phyloP scores from a whole-genome alignment of 2,888 invertebrate genomes.

The Branchinecta sandiegonensis region DNA sequence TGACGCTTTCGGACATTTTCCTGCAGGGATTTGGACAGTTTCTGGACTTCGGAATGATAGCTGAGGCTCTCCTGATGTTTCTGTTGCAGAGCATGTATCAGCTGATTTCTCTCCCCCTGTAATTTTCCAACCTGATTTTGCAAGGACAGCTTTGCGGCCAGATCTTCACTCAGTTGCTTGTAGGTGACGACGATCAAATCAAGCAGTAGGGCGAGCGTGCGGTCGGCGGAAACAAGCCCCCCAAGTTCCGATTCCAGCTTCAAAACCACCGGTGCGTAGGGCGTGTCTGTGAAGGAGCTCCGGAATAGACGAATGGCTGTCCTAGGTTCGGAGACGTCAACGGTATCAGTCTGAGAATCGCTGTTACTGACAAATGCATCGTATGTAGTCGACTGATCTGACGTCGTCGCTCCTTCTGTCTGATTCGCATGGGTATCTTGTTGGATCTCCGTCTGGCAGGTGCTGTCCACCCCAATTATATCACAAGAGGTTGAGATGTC shows the following conservation, averaged over 20 bases:
- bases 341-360: conserved; percentile 3
- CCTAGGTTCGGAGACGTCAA: background rate
- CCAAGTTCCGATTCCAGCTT: too few relatives aligned
- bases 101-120: conserved; percentile 29
- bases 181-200: background rate
- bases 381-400: background rate
- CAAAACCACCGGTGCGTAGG: too few relatives aligned
- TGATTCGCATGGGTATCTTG: background rate
- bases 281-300: too few relatives aligned
- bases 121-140: conserved; percentile 17
- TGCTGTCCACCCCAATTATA: background rate
- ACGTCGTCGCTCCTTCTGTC: background rate
- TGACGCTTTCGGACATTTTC: conserved; percentile 1
- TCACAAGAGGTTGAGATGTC: background rate
- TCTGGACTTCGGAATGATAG: conserved; percentile 71
- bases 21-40: conserved; percentile 37
- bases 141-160: background rate
- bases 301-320: too few relatives aligned
- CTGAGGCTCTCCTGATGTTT: conserved; percentile 54
- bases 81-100: conserved; percentile 38
- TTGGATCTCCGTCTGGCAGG: conserved; percentile 5
- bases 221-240: too few relatives aligned
- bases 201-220: background rate
- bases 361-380: background rate
- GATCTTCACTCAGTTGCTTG: background rate